Conservation (phyloP, 2,113 vertebrate genomes). For the Phalacrocorax pelagicus region DNA sequence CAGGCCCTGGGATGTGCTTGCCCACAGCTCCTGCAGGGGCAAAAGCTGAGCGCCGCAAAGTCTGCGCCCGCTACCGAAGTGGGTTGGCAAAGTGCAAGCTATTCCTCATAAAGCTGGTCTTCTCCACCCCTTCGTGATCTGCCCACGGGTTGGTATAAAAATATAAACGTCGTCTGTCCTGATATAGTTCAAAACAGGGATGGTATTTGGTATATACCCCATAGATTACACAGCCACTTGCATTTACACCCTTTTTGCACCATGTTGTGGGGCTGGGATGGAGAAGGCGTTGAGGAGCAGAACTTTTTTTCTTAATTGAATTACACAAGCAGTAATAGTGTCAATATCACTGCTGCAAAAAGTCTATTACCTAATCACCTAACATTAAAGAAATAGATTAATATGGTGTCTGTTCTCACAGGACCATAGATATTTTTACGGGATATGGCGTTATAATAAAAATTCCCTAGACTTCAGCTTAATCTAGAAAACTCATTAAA, state of each 20-base stretch:
- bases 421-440: constrained; percentile 52
- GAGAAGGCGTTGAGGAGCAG: neutral
- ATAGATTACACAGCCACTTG: neutral
- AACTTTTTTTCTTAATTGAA: neutral
- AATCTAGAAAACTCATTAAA: constrained; percentile 69
- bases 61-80: fast-evolving
- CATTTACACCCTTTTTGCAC: neutral
- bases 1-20: fast-evolving
- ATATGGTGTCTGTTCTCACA: constrained; percentile 22
- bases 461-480: constrained; percentile 64
- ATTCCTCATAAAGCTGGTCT: fast-evolving
- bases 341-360: neutral
- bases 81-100: fast-evolving
- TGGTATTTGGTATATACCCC: fast-evolving
- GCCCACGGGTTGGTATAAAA: neutral
- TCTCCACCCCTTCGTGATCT: neutral
- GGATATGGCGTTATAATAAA: constrained; percentile 39
- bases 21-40: neutral
- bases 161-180: fast-evolving
- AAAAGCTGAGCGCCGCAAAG: no score
- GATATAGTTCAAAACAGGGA: fast-evolving
- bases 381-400: constrained; percentile 35
- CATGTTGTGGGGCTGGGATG: fast-evolving
- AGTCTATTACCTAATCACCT: constrained; percentile 9
- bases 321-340: neutral